Evolutionary conservation across 1,140 invertebrate species (phyloP).

Genomic region (Macrosteles quadrilineatus): DNA sequence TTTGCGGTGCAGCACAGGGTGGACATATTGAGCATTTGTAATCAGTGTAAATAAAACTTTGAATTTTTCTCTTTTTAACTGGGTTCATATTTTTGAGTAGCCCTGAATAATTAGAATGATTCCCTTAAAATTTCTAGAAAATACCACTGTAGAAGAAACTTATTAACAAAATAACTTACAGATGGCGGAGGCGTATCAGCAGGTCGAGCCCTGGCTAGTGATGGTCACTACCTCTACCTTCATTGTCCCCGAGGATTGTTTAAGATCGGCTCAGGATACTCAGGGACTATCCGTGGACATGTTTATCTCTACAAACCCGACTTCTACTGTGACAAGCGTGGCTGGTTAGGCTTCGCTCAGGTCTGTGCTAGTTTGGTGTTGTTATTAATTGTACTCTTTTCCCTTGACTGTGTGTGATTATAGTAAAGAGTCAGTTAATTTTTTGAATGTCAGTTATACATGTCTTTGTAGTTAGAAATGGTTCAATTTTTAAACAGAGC

Average conservation of each 20-base stretch:
- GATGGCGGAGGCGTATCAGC: not conserved
- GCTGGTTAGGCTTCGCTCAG: conserved; percentile 84
- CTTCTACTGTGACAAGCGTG: conserved; percentile 72
- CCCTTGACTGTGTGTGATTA: not conserved
- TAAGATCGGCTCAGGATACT: conserved; percentile 92
- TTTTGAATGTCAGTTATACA: not conserved
- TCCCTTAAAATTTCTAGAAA: too few relatives aligned
- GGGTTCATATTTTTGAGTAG: too few relatives aligned
- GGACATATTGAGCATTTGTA: too few relatives aligned
- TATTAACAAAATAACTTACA: too few relatives aligned
- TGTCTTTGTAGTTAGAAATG: too few relatives aligned
- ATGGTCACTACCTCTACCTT: conserved; percentile 87
- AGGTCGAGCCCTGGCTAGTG: conserved; percentile 66
- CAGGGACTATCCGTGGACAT: conserved; percentile 85
- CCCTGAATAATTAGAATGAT: too few relatives aligned
- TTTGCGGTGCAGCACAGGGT: too few relatives aligned
- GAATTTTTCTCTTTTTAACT: too few relatives aligned
- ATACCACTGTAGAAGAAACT: too few relatives aligned
- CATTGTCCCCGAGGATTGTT: conserved; percentile 75
- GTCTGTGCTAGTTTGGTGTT: conserved; percentile 52
- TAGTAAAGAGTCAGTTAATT: not conserved
- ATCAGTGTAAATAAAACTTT: too few relatives aligned
- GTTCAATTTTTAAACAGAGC: too few relatives aligned
- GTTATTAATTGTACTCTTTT: not conserved
- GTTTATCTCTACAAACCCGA: conserved; percentile 78